Conservation (phyloP, 2,888 invertebrate species). For the Lumbricus terrestris region DNA sequence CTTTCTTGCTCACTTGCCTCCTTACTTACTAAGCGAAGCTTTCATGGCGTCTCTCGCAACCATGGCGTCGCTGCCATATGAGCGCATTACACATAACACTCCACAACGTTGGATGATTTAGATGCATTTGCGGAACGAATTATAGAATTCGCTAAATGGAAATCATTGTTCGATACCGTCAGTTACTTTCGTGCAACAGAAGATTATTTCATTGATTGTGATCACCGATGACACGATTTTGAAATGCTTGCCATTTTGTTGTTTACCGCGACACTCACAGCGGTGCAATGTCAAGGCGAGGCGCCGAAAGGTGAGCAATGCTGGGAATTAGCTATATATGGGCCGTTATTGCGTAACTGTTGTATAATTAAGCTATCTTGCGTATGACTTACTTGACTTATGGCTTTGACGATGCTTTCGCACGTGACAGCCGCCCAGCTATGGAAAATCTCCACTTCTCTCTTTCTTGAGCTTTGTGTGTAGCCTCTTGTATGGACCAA, state of each 20-base stretch:
- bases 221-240: neutral
- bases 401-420: too few relatives aligned
- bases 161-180: neutral
- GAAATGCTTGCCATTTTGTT: neutral
- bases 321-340: too few relatives aligned
- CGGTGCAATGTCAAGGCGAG: neutral
- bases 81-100: neutral
- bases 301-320: neutral
- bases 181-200: neutral
- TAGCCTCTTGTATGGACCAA: too few relatives aligned
- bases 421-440: too few relatives aligned
- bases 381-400: too few relatives aligned
- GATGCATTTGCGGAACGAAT: neutral
- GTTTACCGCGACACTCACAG: neutral
- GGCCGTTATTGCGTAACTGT: too few relatives aligned
- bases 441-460: too few relatives aligned
- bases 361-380: too few relatives aligned
- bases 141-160: constrained; percentile 3
- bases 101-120: neutral
- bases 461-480: too few relatives aligned
- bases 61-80: neutral
- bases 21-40: neutral
- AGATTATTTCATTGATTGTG: neutral
- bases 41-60: neutral
- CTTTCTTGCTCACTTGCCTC: too few relatives aligned